These are phyloP conservation scores for Leucosticte australis DNA, from an alignment of 2,113 vertebrate species.

Conservation along the genomic window DNA sequence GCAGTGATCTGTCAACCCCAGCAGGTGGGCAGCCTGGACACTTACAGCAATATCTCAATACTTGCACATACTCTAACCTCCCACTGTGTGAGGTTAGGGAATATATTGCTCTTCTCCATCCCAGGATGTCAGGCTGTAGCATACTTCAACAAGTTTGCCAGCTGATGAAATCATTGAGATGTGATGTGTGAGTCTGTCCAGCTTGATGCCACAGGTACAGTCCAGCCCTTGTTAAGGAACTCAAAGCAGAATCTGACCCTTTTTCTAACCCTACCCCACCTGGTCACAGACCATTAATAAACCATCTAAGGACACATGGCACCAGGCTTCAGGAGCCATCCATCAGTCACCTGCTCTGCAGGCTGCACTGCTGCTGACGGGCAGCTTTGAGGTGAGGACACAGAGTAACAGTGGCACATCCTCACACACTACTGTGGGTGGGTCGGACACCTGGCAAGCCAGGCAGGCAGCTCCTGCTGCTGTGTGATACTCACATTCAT, in stretches of 20 bases:
- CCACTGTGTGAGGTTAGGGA: background rate
- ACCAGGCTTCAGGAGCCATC: background rate
- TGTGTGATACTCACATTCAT: background rate
- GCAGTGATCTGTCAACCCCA: background rate
- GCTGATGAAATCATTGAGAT: background rate
- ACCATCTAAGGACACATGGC: background rate
- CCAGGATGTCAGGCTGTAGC: background rate
- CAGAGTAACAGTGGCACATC: background rate
- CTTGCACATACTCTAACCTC: background rate
- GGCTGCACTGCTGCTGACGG: background rate
- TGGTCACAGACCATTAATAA: background rate
- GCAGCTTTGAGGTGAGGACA: background rate
- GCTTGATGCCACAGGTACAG: background rate
- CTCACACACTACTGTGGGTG: background rate
- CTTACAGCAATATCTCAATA: background rate
- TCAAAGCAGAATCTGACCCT: background rate
- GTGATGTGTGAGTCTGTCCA: background rate
- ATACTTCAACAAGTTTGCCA: background rate
- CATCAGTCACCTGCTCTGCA: background rate
- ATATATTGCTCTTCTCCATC: background rate
- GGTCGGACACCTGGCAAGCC: background rate
- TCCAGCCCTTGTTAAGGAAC: background rate
- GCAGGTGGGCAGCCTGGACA: background rate
- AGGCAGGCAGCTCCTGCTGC: background rate
- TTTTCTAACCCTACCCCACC: background rate